A percentile compares a stretch with the other conserved stretches of the same genome.
Conservation (phyloP, 2,113 vertebrate genomes). For the Bos javanicus region DNA sequence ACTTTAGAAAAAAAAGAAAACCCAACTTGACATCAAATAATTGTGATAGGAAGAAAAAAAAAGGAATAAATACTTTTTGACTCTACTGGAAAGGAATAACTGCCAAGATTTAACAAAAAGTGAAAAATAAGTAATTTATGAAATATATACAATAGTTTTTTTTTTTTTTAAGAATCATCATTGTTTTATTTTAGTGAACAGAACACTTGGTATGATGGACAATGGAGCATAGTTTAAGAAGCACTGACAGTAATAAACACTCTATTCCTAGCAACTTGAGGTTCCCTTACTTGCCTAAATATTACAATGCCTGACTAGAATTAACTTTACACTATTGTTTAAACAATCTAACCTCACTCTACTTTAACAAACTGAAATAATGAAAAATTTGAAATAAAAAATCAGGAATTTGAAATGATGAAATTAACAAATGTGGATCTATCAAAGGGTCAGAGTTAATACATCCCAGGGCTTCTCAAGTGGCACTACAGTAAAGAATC, state of each 20-base stretch:
- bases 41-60: background rate
- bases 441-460: background rate
- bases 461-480: background rate
- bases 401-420: background rate
- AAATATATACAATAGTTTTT: background rate
- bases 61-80: background rate
- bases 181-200: background rate
- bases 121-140: background rate
- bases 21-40: background rate
- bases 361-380: background rate
- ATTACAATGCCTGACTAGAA: background rate
- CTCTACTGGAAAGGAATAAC: background rate
- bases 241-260: background rate
- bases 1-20: background rate
- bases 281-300: background rate
- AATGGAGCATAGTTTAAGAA: background rate
- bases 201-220: background rate
- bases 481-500: background rate
- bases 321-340: background rate
- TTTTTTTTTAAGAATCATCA: background rate
- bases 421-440: background rate
- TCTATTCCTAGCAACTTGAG: background rate
- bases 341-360: background rate
- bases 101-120: background rate
- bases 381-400: background rate